These are phyloP conservation scores for Mellilla xanthometata DNA, from an alignment of 2,888 invertebrate species.

Conservation along the genomic window DNA sequence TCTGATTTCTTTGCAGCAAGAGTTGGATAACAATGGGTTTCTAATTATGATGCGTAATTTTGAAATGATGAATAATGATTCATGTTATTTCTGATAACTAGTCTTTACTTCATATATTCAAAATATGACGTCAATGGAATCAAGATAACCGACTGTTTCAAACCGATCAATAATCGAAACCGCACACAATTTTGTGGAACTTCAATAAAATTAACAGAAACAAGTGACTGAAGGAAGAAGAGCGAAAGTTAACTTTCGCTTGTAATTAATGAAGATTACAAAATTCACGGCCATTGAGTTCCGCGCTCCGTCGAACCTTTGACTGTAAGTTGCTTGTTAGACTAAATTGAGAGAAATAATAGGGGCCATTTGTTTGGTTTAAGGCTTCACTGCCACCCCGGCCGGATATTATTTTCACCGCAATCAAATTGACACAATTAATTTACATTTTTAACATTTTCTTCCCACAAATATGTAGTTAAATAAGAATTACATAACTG, in stretches of 20 bases:
- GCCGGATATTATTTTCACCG: slow-evolving; percentile 55
- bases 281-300: slow-evolving; percentile 80
- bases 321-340: slow-evolving; percentile 77
- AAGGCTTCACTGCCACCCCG: slow-evolving; percentile 59
- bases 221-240: slow-evolving; percentile 51
- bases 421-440: slow-evolving; percentile 45
- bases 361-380: slow-evolving; percentile 78
- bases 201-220: slow-evolving; percentile 54
- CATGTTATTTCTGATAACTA: too few relatives aligned
- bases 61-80: too few relatives aligned
- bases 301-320: slow-evolving; percentile 76
- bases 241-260: slow-evolving; percentile 65
- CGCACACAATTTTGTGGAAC: slow-evolving; percentile 28
- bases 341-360: slow-evolving; percentile 82
- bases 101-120: too few relatives aligned
- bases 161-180: slow-evolving; percentile 11
- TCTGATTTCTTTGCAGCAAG: too few relatives aligned
- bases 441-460: slow-evolving; percentile 14
- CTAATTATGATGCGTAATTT: too few relatives aligned
- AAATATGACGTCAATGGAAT: too few relatives aligned
- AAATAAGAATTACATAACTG: too few relatives aligned
- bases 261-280: slow-evolving; percentile 81
- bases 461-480: too few relatives aligned
- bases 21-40: too few relatives aligned
- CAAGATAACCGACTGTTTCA: too few relatives aligned